Evolutionary conservation across 2,113 vertebrate species (phyloP).

Genomic region (Danio rerio): DNA sequence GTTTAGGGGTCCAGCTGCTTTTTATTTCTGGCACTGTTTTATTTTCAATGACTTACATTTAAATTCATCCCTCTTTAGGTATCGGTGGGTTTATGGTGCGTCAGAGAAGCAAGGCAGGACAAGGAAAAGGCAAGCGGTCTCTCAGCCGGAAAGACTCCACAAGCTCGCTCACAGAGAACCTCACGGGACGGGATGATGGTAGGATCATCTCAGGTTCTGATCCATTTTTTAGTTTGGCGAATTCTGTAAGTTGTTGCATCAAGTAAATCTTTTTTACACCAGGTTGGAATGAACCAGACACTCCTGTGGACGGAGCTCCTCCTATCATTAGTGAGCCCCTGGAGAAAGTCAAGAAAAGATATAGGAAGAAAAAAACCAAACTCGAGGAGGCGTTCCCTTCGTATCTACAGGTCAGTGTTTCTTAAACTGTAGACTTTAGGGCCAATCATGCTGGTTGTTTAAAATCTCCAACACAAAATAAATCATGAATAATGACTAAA

Average conservation of each 20-base stretch:
- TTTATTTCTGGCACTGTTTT: neutral
- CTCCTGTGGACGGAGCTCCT: constrained; percentile 77
- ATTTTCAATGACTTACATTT: neutral
- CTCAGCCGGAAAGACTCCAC: constrained; percentile 86
- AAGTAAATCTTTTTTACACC: constrained; percentile 5
- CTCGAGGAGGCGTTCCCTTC: constrained; percentile 94
- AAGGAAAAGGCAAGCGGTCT: constrained; percentile 84
- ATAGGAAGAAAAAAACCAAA: constrained; percentile 96
- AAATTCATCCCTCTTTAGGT: constrained; percentile 73
- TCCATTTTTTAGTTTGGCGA: neutral
- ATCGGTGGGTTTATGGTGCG: constrained; percentile 99
- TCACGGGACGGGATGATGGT: constrained; percentile 85
- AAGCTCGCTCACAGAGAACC: constrained; percentile 80
- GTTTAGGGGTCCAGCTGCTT: constrained; percentile 4
- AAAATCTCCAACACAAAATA: too few relatives aligned
- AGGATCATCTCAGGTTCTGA: constrained; percentile 36
- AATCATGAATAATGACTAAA: too few relatives aligned
- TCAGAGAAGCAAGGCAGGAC: constrained; percentile 89
- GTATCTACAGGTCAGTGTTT: constrained; percentile 87
- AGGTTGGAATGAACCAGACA: constrained; percentile 83
- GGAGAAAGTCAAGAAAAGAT: constrained; percentile 96
- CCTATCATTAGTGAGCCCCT: constrained; percentile 75
- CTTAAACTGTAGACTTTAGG: neutral
- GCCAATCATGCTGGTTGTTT: neutral
- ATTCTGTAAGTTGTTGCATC: neutral